Evolutionary conservation across 2,113 vertebrate genomes (phyloP).

Genomic region (Corythaixoides concolor): DNA sequence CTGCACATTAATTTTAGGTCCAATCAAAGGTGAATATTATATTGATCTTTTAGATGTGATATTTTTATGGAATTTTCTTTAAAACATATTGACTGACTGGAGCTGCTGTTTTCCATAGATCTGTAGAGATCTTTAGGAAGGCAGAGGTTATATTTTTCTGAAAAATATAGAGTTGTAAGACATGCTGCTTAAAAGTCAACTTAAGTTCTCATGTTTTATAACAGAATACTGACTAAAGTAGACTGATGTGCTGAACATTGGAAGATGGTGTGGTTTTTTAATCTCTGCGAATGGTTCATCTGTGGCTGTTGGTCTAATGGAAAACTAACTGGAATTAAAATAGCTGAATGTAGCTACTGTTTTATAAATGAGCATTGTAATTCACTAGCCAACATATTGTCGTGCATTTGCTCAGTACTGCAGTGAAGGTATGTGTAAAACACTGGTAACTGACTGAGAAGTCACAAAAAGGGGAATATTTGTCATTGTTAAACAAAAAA

Average conservation of each 20-base stretch:
- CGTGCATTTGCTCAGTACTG: conserved; percentile 48
- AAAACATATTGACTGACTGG: conserved; percentile 40
- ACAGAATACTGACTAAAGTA: conserved; percentile 16
- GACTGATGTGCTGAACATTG: conserved; percentile 29
- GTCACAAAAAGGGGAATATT: conserved; percentile 52
- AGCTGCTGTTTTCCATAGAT: conserved; percentile 39
- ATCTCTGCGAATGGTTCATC: conserved; percentile 21
- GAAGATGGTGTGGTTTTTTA: background rate
- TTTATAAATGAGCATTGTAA: conserved; percentile 20
- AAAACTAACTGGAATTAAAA: conserved; percentile 76
- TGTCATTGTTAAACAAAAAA: conserved; percentile 21
- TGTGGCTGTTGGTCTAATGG: conserved; percentile 44
- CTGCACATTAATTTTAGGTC: conserved; percentile 55
- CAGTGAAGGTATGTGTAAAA: conserved; percentile 42
- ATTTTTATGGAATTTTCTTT: conserved; percentile 67
- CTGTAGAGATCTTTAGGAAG: conserved; percentile 57
- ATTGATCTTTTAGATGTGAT: conserved; percentile 64
- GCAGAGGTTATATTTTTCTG: conserved; percentile 70
- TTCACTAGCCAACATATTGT: conserved; percentile 28
- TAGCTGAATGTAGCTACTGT: conserved; percentile 63
- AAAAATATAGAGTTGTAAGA: conserved; percentile 55
- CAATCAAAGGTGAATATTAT: conserved; percentile 49
- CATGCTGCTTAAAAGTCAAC: conserved; percentile 56
- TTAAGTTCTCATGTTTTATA: conserved; percentile 60
- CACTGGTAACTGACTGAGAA: conserved; percentile 56